Evolutionary conservation across 2,113 vertebrate genomes (phyloP).

Genomic region (Clarias gariepinus): DNA sequence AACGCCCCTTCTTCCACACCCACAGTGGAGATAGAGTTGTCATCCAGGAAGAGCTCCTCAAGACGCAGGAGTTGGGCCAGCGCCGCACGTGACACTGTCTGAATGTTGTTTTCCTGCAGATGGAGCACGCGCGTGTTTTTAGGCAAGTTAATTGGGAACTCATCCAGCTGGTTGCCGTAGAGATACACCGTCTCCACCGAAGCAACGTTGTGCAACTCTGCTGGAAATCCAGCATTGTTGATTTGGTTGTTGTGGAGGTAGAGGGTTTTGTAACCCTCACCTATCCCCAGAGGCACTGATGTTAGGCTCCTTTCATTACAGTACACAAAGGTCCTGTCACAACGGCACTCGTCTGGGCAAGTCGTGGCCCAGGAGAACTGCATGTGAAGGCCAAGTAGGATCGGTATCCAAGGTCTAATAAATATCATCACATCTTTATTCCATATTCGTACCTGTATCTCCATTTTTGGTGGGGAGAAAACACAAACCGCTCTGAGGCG

Average conservation of each 20-base stretch:
- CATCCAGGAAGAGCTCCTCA: conserved; percentile 89
- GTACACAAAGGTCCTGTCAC: conserved; percentile 91
- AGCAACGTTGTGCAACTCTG: conserved; percentile 85
- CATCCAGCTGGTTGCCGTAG: conserved; percentile 91
- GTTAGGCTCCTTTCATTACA: conserved; percentile 94
- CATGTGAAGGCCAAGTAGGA: conserved; percentile 82
- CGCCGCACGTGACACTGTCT: conserved; percentile 86
- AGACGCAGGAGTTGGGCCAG: conserved; percentile 86
- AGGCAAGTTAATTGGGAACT: conserved; percentile 92
- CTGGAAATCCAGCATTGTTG: conserved; percentile 93
- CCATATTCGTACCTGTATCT: conserved; percentile 80
- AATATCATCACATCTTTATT: conserved; percentile 79
- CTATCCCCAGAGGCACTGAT: conserved; percentile 94
- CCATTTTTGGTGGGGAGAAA: conserved; percentile 76
- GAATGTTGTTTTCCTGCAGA: conserved; percentile 94
- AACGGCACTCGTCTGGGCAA: conserved; percentile 90
- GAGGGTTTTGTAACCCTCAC: conserved; percentile 91
- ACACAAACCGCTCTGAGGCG: conserved; percentile 25
- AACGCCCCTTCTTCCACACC: conserved; percentile 92
- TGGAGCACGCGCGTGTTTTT: conserved; percentile 88
- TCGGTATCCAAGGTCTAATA: conserved; percentile 83
- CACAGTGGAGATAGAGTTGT: conserved; percentile 91
- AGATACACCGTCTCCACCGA: conserved; percentile 92
- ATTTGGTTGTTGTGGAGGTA: conserved; percentile 99
- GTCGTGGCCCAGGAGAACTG: conserved; percentile 78